phyloP scores from a whole-genome alignment of 2,888 invertebrate species.

The Sthenelais limicola region DNA sequence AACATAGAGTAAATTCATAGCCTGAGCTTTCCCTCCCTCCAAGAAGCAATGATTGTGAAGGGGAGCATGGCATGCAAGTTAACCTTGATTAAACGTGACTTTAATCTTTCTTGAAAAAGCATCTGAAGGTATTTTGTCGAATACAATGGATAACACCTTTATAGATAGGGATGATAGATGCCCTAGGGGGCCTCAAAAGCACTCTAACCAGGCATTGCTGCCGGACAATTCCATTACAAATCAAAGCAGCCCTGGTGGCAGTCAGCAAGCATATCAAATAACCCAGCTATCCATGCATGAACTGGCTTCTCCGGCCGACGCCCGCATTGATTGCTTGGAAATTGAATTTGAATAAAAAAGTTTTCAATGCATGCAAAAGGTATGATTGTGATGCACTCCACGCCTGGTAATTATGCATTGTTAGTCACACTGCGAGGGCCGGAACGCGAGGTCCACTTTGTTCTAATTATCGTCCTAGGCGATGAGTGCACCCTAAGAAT shows the following conservation, averaged over 20 bases:
- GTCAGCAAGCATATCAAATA: constrained; percentile 28
- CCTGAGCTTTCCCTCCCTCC: no score
- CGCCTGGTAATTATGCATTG: constrained; percentile 28
- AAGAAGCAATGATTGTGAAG: no score
- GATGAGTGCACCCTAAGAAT: no score
- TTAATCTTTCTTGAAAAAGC: no score
- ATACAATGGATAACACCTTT: no score
- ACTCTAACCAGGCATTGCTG: constrained; percentile 7
- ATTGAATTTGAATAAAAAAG: constrained; percentile 34
- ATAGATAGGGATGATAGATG: no score
- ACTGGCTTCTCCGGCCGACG: constrained; percentile 10
- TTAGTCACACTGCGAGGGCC: constrained; percentile 15
- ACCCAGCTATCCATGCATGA: constrained; percentile 16
- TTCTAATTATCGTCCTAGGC: constrained; percentile 22
- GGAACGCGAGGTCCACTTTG: constrained; percentile 16
- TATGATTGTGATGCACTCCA: constrained; percentile 19
- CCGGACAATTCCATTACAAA: constrained; percentile 36
- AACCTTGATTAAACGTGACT: no score
- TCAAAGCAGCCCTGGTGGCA: constrained; percentile 28
- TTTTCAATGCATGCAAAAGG: constrained; percentile 16
- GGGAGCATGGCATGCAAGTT: no score
- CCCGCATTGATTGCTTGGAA: neutral
- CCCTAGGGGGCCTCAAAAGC: no score
- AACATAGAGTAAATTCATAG: no score
- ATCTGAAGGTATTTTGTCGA: no score